A percentile compares a stretch with the other conserved stretches of the same genome.
These are phyloP conservation scores for Ephialtes manifestator DNA, from an alignment of 2,888 invertebrate genomes.

Conservation along the genomic window DNA sequence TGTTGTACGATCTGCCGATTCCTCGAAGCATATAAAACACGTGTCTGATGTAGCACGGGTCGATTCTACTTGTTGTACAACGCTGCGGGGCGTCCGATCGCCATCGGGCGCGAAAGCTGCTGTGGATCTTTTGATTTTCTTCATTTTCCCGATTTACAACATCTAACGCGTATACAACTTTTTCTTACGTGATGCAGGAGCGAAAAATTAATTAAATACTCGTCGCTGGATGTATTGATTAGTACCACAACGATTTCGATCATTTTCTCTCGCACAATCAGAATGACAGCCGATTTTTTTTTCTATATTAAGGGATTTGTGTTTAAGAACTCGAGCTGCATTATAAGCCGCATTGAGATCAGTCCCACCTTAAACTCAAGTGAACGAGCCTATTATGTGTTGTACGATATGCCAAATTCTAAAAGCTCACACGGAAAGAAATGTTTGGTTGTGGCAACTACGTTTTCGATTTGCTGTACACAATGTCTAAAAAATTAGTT, in stretches of 20 bases:
- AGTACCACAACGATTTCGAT: conserved; percentile 31
- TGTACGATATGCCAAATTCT: too few species aligned
- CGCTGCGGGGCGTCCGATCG: conserved; percentile 54
- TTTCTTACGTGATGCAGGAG: background rate
- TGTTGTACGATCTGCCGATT: conserved; percentile 60
- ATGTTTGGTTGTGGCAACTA: too few species aligned
- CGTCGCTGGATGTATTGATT: background rate
- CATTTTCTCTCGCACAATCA: conserved; percentile 18
- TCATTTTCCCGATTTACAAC: background rate
- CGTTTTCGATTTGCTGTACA: too few species aligned
- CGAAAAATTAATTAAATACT: background rate
- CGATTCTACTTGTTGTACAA: conserved; percentile 56
- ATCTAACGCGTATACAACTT: background rate
- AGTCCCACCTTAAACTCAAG: too few species aligned
- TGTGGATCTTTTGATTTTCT: conserved; percentile 17
- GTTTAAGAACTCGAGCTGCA: too few species aligned
- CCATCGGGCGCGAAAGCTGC: conserved; percentile 50
- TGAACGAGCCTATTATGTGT: too few species aligned
- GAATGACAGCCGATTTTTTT: too few species aligned
- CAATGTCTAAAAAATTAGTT: too few species aligned
- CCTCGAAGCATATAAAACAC: conserved; percentile 70
- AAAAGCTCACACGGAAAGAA: too few species aligned
- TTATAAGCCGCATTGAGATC: too few species aligned
- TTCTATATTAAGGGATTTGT: too few species aligned
- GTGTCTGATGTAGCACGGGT: conserved; percentile 61